Evolutionary conservation across 2,113 vertebrate genomes (phyloP), one percentile per base, ranked within the genome.

Genomic region (Ptilonorhynchus violaceus): DNA sequence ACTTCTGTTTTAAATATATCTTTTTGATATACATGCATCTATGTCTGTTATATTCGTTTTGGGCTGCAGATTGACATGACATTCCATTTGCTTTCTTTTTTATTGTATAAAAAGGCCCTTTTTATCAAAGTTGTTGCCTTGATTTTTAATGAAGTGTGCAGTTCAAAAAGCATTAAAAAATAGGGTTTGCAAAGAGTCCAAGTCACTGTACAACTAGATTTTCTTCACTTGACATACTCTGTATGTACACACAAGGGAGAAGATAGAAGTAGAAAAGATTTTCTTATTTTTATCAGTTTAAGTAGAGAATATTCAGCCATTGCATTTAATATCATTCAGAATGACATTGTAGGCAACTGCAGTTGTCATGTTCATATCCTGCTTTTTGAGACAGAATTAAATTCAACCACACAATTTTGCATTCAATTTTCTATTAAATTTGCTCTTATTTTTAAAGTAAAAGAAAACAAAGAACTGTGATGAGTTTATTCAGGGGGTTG

Each of bases 131-230:
- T 67, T 66, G 19, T 55, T 68, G 69, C 42, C 81, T 85, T 20
- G 33, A 88, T 84, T 97, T 97, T 92, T 87, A 90, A 49, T 39
- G 69, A 81, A 88, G 44, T 53, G 37, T 39, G 72, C 56, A 92
- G 91, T 85, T 92, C 39, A 95, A 86, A 77, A 82, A 62, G 17
- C 42, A 91, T 17, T 69, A 59, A 95, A 74, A 85, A 28, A 44
- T 5, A 55, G 10, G 5, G 17, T 59, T 85, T 16, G 2, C 39
- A 52, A 39, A 49, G 58, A 81, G 33, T 67, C 75, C 39, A 86
- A 83, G 35, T 15, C 49, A 67, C 37, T 80, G 46, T 35, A 88
- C 59, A 88, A 63, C 67, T 33, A 77, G 10, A 62, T 70, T 91
- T 77, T 78, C 47, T 63, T 62, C 60, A 52, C 16, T 52, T 74